phyloP scores from a whole-genome alignment of 2,113 vertebrate genomes.

The Ctenomys sociabilis region DNA sequence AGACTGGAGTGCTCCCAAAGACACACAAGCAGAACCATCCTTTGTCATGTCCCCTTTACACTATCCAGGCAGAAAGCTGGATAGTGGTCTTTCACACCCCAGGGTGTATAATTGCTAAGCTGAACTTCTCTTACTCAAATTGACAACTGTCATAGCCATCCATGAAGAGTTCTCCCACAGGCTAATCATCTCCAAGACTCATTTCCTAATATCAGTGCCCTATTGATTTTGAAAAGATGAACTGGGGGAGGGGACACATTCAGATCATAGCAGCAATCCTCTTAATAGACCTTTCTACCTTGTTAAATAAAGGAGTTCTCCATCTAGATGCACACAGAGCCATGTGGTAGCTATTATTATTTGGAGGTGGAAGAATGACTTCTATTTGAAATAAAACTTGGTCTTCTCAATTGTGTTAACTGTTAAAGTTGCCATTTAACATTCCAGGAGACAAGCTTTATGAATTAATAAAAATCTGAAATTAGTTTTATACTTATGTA shows the following conservation, averaged over 20 bases:
- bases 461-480: background rate
- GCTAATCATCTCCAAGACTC: background rate
- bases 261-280: background rate
- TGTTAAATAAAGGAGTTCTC: background rate
- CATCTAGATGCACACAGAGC: background rate
- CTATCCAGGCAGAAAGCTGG: no score
- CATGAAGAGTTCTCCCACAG: background rate
- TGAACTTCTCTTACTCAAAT: no score
- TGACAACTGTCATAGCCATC: background rate
- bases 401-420: background rate
- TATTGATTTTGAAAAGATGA: background rate
- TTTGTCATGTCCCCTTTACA: no score
- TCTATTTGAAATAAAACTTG: background rate
- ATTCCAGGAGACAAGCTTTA: background rate
- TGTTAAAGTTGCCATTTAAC: background rate
- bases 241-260: background rate
- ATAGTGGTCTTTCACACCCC: no score
- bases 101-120: no score
- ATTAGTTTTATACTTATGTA: background rate
- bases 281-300: background rate
- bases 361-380: background rate
- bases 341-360: background rate
- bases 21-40: no score
- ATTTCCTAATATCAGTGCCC: background rate
- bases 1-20: no score